Conservation (phyloP, 2,113 vertebrate species). For the Alethe diademata region DNA sequence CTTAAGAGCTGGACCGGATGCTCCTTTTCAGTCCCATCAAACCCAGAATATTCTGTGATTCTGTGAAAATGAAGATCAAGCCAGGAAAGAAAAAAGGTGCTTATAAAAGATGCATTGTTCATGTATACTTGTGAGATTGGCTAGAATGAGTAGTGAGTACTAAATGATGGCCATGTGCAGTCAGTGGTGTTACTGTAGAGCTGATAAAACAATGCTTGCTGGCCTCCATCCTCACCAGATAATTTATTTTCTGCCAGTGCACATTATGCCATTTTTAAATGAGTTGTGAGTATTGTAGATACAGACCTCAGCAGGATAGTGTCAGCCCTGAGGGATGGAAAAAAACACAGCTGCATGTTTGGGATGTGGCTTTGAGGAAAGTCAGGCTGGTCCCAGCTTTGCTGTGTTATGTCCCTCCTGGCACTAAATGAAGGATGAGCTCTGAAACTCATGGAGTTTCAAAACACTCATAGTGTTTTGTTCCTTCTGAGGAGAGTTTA, state of each 20-base stretch:
- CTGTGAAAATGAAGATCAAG: neutral
- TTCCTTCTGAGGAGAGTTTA: neutral
- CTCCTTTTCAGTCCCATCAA: neutral
- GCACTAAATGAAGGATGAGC: neutral
- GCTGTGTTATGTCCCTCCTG: neutral
- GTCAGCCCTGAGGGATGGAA: neutral
- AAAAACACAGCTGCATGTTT: neutral
- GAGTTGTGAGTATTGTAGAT: neutral
- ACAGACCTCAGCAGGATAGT: neutral
- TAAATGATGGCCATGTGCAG: neutral
- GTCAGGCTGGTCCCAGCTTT: neutral
- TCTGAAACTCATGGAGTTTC: neutral
- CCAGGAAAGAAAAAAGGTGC: neutral
- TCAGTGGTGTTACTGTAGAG: neutral
- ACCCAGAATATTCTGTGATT: neutral
- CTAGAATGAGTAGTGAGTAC: neutral
- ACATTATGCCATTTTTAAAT: neutral
- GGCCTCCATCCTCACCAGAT: neutral
- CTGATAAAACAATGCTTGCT: neutral
- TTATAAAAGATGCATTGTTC: neutral
- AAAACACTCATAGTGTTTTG: neutral
- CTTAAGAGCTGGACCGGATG: neutral
- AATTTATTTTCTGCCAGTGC: neutral
- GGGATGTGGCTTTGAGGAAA: neutral
- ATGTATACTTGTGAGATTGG: neutral